phyloP scores from a whole-genome alignment of 2,113 vertebrate genomes.

The Donacobius atricapilla region DNA sequence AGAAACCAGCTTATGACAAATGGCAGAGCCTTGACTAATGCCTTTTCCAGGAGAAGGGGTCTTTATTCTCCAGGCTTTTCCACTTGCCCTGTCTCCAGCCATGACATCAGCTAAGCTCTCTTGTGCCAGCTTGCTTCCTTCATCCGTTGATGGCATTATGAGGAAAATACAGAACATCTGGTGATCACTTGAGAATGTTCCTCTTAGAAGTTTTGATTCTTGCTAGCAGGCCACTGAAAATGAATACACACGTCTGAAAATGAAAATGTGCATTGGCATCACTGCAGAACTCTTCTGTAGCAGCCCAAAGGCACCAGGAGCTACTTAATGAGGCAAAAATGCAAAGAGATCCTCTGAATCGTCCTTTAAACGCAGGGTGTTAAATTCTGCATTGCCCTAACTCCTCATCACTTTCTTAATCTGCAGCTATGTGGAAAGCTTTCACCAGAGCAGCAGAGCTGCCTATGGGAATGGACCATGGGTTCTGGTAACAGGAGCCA shows the following conservation, averaged over 20 bases:
- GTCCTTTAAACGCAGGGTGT: background rate
- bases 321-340: background rate
- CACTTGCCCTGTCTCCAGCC: background rate
- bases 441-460: background rate
- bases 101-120: background rate
- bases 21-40: background rate
- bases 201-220: background rate
- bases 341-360: background rate
- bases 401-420: background rate
- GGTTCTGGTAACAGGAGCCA: background rate
- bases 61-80: background rate
- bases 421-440: background rate
- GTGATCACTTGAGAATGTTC: background rate
- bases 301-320: background rate
- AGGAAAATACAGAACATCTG: background rate
- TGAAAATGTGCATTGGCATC: background rate
- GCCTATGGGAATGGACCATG: background rate
- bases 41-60: background rate
- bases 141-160: background rate
- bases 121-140: background rate
- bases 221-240: background rate
- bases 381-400: background rate
- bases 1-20: background rate
- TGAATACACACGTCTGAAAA: background rate
- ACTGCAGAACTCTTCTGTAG: background rate